A percentile compares a stretch with the other conserved stretches of the same genome.
phyloP scores from a whole-genome alignment of 1,140 invertebrate genomes.

The Brachionus rubens region DNA sequence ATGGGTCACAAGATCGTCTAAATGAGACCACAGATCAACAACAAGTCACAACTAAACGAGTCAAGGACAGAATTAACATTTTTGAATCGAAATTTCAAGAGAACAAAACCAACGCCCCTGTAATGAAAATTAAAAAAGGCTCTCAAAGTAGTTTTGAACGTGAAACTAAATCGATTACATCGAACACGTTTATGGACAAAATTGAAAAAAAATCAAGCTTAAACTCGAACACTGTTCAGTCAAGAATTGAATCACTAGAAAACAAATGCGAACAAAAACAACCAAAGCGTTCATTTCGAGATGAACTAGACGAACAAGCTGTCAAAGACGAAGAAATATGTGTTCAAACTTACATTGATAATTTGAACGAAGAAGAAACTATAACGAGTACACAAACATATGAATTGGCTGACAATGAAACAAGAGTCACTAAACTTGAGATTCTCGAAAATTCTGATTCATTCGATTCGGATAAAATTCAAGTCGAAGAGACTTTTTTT shows the following conservation, averaged over 20 bases:
- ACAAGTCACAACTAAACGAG: neutral
- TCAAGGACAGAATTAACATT: constrained; percentile 28
- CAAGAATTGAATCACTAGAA: neutral
- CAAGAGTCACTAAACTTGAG: neutral
- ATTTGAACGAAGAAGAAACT: neutral
- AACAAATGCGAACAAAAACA: neutral
- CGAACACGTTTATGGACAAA: too few species aligned
- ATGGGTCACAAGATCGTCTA: neutral
- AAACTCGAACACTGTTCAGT: neutral
- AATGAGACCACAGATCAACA: neutral
- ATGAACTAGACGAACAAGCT: neutral
- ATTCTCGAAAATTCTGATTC: neutral
- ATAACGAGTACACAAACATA: neutral
- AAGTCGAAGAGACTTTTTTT: constrained; percentile 4
- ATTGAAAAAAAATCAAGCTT: neutral
- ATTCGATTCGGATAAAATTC: constrained; percentile 1
- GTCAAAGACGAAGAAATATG: neutral
- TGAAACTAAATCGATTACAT: neutral
- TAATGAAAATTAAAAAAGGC: constrained; percentile 25
- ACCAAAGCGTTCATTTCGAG: too few species aligned
- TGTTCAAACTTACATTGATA: constrained; percentile 12
- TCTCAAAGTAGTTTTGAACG: constrained; percentile 14
- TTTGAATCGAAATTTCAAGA: constrained; percentile 43
- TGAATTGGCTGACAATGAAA: neutral
- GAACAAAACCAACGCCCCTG: neutral